phyloP scores from a whole-genome alignment of 2,888 invertebrate genomes.

The Xestia c-nigrum region DNA sequence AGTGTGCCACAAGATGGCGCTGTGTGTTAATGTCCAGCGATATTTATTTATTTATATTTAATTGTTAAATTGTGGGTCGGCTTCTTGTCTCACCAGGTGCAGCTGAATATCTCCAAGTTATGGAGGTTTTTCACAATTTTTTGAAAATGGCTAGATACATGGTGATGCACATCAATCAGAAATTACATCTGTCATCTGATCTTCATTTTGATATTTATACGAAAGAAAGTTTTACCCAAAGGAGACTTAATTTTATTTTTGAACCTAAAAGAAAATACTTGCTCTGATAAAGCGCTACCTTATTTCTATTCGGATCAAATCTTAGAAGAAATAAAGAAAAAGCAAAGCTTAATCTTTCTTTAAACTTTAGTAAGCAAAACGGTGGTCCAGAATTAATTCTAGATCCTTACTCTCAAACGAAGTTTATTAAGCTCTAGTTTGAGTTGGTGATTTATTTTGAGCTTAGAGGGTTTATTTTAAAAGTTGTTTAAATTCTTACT shows the following conservation, averaged over 20 bases:
- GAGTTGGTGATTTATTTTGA: slow-evolving; percentile 23
- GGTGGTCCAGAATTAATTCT: slow-evolving; percentile 10
- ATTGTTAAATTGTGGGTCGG: too few relatives aligned
- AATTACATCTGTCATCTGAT: background rate
- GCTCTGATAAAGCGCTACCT: background rate
- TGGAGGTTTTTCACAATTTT: too few relatives aligned
- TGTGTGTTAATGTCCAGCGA: too few relatives aligned
- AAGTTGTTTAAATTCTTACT: slow-evolving; percentile 2
- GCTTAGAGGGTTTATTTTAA: slow-evolving; percentile 10
- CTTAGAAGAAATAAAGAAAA: slow-evolving; percentile 2
- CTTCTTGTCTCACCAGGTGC: too few relatives aligned
- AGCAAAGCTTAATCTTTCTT: background rate
- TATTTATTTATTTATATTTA: too few relatives aligned
- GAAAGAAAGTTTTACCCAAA: background rate
- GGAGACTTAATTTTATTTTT: background rate
- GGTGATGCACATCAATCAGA: background rate
- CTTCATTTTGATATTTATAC: background rate
- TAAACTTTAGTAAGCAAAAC: slow-evolving; percentile 12
- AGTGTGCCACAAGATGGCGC: too few relatives aligned
- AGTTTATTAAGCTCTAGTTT: slow-evolving; percentile 18
- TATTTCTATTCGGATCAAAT: slow-evolving; percentile 2
- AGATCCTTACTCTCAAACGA: slow-evolving; percentile 1
- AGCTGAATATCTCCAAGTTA: too few relatives aligned
- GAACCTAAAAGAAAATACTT: background rate
- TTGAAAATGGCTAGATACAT: too few relatives aligned